Evolutionary conservation across 2,888 invertebrate species (phyloP), one percentile per base, ranked within the genome.

Genomic region (Celastrina argiolus): DNA sequence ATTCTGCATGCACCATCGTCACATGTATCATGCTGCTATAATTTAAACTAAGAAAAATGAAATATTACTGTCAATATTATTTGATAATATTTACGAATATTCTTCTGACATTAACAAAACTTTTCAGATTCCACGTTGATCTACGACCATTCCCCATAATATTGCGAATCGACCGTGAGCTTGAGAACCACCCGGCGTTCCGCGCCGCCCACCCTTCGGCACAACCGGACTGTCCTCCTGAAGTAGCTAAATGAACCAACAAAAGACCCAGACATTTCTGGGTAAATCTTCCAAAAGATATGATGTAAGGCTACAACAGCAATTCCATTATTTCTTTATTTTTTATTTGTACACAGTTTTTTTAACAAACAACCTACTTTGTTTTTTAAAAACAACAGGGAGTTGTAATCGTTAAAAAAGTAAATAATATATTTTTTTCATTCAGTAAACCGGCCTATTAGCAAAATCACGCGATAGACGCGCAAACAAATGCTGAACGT

Each of bases 191-290:
- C 81, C 97, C 97, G 16, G 97, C 97, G 4, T 98, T 99, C 90
- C 93, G 96, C 71, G 96, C 95, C 34, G 97, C 98, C 51, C 97
- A 98, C 91, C 97, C 98, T 51, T 95, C 95, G 73, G 94, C 94
- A 77, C 98, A 99, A 92, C 98, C 98, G 3, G 99, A 99, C 91
- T 97, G 97, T 83, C 98, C 98, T 56, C 96, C 96, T 7, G 97
- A 97, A 83, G 94, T 94, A 75, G 95, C 95, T 81, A 95, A 96
- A 92, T 95, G 82, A 87, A 74, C 66, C 65, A 31, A 63, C 34
- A 22, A 42, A 56, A 58, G 64, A 31, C 45, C 56, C 41, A 18
- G 16, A 58, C 36, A 65, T 10, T 18, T 39, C 28, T 68, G 65
- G 69, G 65, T 66, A 1, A 51, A 61, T 14, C 39, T 42, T 28